phyloP scores from a whole-genome alignment of 1,140 invertebrate genomes.

The Pantala flavescens region DNA sequence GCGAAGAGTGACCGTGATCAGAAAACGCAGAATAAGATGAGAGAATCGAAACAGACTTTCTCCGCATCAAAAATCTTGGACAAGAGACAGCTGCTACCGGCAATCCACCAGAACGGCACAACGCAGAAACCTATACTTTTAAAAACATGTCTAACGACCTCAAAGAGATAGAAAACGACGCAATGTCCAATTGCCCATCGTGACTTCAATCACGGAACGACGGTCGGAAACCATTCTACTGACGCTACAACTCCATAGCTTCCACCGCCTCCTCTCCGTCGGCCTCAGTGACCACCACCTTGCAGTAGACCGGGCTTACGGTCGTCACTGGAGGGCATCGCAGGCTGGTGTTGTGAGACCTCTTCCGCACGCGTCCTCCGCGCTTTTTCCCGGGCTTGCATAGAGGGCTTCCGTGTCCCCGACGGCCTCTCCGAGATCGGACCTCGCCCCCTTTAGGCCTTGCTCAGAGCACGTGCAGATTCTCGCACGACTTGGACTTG shows the following conservation, averaged over 20 bases:
- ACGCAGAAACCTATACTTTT: too few species aligned
- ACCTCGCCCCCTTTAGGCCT: not conserved
- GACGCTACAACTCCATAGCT: not conserved
- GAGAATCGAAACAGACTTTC: too few species aligned
- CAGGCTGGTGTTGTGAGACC: not conserved
- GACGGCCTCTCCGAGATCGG: not conserved
- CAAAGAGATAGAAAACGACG: too few species aligned
- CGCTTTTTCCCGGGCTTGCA: not conserved
- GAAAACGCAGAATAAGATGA: too few species aligned
- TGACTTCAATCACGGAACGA: too few species aligned
- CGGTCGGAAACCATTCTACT: not conserved
- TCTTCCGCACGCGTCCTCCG: not conserved
- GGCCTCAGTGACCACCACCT: not conserved
- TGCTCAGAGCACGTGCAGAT: constrained; percentile 72
- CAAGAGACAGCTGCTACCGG: too few species aligned
- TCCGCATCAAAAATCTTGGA: too few species aligned
- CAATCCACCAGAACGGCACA: too few species aligned
- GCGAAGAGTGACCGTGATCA: too few species aligned
- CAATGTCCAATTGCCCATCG: too few species aligned
- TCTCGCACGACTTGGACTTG: constrained; percentile 84
- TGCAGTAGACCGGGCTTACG: not conserved
- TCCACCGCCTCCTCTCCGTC: not conserved
- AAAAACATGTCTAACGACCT: too few species aligned
- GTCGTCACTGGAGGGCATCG: not conserved
- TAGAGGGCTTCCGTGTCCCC: not conserved